Evolutionary conservation across 37 sponge, comb jelly and placozoan species (phyloP).

Genomic region (Ianthella basta): DNA sequence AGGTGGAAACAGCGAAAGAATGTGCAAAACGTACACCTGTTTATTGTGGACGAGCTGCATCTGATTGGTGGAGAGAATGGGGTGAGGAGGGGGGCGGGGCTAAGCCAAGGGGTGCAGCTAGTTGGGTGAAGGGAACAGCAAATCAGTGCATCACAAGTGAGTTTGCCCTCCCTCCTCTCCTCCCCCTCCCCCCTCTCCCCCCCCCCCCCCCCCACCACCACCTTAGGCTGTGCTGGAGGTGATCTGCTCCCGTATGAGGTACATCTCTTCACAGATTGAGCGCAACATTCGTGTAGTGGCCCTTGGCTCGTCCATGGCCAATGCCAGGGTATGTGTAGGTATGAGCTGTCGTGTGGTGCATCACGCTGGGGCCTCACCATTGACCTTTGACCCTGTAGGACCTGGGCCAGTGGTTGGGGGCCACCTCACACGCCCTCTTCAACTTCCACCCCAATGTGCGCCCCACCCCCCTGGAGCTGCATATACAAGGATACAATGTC

Average conservation of each 20-base stretch:
- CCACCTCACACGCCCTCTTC: constrained; percentile 79
- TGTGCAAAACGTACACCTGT: constrained; percentile 94
- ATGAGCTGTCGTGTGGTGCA: not conserved
- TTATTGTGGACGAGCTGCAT: constrained; percentile 94
- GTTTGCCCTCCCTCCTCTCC: not conserved
- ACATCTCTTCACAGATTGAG: constrained; percentile 96
- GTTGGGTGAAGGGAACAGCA: not conserved
- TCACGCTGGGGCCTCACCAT: too few species aligned
- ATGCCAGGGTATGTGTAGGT: constrained; percentile 90
- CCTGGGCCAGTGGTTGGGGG: constrained; percentile 97
- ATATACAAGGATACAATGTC: constrained; percentile 94
- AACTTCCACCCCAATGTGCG: constrained; percentile 95
- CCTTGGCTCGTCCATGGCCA: constrained; percentile 93
- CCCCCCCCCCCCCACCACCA: not conserved
- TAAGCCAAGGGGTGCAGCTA: not conserved
- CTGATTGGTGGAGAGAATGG: constrained; percentile 96
- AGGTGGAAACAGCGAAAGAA: constrained; percentile 99
- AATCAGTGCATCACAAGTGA: too few species aligned
- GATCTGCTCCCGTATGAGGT: constrained; percentile 96
- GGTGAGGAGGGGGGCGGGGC: constrained; percentile 44
- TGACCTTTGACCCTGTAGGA: constrained; percentile 52
- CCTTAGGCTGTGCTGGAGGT: constrained; percentile 88
- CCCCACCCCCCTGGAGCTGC: constrained; percentile 97
- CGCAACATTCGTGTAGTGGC: constrained; percentile 91
- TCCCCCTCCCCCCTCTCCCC: not conserved